Conservation (phyloP, 2,113 vertebrate species). For the Antennarius striatus region DNA sequence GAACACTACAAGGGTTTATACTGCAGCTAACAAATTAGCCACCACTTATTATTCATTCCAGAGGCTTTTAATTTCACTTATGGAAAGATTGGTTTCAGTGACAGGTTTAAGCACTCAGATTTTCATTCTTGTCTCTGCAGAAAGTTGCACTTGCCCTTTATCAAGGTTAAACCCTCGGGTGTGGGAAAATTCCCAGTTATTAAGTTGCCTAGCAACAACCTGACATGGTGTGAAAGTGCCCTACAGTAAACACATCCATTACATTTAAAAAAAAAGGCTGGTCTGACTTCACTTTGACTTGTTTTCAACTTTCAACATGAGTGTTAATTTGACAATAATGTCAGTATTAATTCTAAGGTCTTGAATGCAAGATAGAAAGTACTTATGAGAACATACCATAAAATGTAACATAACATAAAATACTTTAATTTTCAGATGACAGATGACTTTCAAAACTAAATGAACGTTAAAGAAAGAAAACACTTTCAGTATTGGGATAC, state of each 20-base stretch:
- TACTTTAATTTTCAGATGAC: no score
- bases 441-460: no score
- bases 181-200: constrained; percentile 55
- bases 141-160: constrained; percentile 31
- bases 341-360: no score
- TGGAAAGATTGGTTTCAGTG: constrained; percentile 35
- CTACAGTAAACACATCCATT: not conserved
- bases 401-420: no score
- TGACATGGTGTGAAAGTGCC: constrained; percentile 38
- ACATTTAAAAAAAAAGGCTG: no score
- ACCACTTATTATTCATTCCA: constrained; percentile 51
- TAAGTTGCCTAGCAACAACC: constrained; percentile 61
- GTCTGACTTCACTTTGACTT: no score
- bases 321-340: no score
- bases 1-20: constrained; percentile 37
- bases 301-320: no score
- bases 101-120: constrained; percentile 28
- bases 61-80: constrained; percentile 36
- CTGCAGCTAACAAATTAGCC: constrained; percentile 44
- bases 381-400: no score
- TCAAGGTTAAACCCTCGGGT: constrained; percentile 59
- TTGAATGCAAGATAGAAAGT: no score
- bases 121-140: not conserved
- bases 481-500: no score
- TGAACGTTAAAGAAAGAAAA: no score